These are phyloP conservation scores for Hemistola chrysoprasaria DNA, from an alignment of 2,888 invertebrate species.

Conservation along the genomic window DNA sequence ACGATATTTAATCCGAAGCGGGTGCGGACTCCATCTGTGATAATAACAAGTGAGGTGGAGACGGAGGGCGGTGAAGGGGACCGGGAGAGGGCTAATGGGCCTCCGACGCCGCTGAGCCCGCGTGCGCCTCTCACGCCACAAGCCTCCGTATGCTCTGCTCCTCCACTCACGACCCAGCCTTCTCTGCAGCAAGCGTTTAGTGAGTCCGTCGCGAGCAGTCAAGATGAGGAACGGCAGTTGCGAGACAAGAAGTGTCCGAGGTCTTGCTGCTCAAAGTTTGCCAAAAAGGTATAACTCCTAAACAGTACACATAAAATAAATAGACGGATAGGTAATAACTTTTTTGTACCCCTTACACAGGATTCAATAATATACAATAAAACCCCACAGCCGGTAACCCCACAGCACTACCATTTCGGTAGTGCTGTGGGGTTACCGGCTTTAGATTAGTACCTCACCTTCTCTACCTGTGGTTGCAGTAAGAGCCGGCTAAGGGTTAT, in stretches of 20 bases:
- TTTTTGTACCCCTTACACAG: too few relatives aligned
- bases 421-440: too few relatives aligned
- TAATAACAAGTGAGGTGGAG: slow-evolving; percentile 84
- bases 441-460: too few relatives aligned
- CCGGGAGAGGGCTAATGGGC: slow-evolving; percentile 71
- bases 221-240: slow-evolving; percentile 81
- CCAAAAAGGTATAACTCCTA: slow-evolving; percentile 85
- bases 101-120: slow-evolving; percentile 69
- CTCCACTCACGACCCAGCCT: slow-evolving; percentile 70
- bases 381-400: too few relatives aligned
- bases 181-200: slow-evolving; percentile 74
- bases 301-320: too few relatives aligned
- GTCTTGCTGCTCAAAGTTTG: slow-evolving; percentile 91
- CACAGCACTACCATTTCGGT: too few relatives aligned
- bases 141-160: slow-evolving; percentile 75
- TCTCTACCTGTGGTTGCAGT: too few relatives aligned
- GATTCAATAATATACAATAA: too few relatives aligned
- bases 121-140: slow-evolving; percentile 73
- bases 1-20: slow-evolving; percentile 91
- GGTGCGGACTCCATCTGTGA: slow-evolving; percentile 86
- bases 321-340: too few relatives aligned
- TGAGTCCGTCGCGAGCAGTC: slow-evolving; percentile 83
- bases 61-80: slow-evolving; percentile 58
- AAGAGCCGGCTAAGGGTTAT: too few relatives aligned
- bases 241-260: slow-evolving; percentile 84